Evolutionary conservation across 2,113 vertebrate genomes (phyloP).

Genomic region (Tauraco erythrolophus): DNA sequence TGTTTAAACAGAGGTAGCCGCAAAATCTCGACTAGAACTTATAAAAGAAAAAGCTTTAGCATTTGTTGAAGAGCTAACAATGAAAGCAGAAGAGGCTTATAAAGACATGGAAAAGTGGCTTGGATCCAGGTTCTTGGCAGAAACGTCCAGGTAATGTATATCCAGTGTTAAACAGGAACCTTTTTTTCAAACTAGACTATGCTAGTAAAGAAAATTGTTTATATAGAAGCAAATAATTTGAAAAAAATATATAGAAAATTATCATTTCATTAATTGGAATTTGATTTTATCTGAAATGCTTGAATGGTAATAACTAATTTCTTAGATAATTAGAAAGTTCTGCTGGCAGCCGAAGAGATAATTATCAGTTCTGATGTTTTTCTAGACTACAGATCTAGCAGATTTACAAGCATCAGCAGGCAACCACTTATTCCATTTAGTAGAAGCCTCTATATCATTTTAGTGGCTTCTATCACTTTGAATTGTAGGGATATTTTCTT

Average conservation of each 20-base stretch:
- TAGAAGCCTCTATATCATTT: neutral
- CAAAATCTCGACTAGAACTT: constrained; percentile 80
- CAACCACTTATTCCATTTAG: neutral
- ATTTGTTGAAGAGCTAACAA: constrained; percentile 76
- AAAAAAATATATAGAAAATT: neutral
- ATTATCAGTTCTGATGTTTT: neutral
- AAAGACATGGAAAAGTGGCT: constrained; percentile 84
- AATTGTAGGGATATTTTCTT: neutral
- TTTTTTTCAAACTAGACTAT: neutral
- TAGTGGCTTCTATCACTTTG: neutral
- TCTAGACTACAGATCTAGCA: neutral
- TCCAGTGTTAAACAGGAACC: neutral
- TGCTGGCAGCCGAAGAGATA: neutral
- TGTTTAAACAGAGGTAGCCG: constrained; percentile 75
- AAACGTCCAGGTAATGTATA: constrained; percentile 85
- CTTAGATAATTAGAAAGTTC: neutral
- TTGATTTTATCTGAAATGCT: neutral
- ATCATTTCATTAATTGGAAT: neutral
- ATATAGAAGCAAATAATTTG: neutral
- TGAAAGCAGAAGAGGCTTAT: constrained; percentile 75
- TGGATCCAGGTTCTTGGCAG: constrained; percentile 78
- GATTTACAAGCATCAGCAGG: neutral
- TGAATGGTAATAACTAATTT: neutral
- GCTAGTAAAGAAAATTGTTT: neutral
- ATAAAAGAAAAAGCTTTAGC: constrained; percentile 82